phyloP scores from a whole-genome alignment of 2,888 invertebrate genomes.

The Stenichneumon culpator region DNA sequence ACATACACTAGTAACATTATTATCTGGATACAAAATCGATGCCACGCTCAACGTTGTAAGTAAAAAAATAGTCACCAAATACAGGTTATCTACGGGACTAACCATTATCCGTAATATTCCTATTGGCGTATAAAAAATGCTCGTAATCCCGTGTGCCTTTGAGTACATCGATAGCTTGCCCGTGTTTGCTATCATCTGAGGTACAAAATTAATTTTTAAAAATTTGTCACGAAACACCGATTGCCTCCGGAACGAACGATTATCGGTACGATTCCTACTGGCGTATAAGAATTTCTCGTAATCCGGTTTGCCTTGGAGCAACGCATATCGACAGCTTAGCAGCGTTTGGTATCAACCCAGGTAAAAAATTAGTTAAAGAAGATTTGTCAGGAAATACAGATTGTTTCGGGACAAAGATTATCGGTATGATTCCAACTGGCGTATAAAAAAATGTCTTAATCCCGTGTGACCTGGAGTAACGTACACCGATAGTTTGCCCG shows the following conservation, averaged over 20 bases:
- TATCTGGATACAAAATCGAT: neutral
- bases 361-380: too few relatives aligned
- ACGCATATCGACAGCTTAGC: neutral
- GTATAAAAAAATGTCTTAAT: neutral
- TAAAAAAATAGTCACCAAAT: neutral
- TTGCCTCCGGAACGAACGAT: neutral
- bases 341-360: neutral
- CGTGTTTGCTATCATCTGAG: neutral
- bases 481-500: too few relatives aligned
- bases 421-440: neutral
- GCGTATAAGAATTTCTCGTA: neutral
- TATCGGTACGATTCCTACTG: neutral
- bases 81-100: neutral
- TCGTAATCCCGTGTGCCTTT: too few relatives aligned
- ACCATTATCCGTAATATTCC: too few relatives aligned
- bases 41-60: neutral
- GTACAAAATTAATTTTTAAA: neutral
- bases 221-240: neutral
- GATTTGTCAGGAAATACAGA: neutral
- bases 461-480: neutral
- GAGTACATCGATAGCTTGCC: neutral
- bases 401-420: neutral
- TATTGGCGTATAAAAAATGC: too few relatives aligned
- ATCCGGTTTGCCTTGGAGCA: neutral
- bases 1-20: conserved; percentile 3